Conservation (phyloP, 1,140 invertebrate species). For the Notospermus geniculatus region DNA sequence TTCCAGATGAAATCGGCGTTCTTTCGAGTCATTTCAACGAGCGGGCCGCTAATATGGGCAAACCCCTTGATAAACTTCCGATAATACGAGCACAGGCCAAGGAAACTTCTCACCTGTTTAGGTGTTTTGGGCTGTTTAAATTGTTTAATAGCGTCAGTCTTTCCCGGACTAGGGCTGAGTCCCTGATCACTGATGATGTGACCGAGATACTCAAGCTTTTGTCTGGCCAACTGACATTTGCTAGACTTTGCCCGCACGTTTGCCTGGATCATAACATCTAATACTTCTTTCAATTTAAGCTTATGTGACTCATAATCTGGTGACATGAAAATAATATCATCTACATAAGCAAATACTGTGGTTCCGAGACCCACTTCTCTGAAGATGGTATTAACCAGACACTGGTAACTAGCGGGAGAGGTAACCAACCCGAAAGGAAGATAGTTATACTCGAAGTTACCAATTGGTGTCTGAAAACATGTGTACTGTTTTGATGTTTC, state of each 20-base stretch:
- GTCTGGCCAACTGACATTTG: slow-evolving; percentile 22
- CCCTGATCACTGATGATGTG: slow-evolving; percentile 21
- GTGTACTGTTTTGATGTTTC: too few relatives aligned
- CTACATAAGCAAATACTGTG: slow-evolving; percentile 18
- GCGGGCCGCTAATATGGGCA: slow-evolving; percentile 15
- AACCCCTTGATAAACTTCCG: slow-evolving; percentile 24
- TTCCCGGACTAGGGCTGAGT: slow-evolving; percentile 14
- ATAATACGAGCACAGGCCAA: slow-evolving; percentile 25
- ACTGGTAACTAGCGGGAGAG: slow-evolving; percentile 17
- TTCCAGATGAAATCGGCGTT: slow-evolving; percentile 18
- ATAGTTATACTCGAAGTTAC: slow-evolving; percentile 17
- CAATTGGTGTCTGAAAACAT: too few relatives aligned
- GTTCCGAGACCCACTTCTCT: slow-evolving; percentile 11
- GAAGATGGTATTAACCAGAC: too few relatives aligned
- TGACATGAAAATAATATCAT: slow-evolving; percentile 27
- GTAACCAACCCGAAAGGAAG: slow-evolving; percentile 23
- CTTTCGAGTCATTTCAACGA: slow-evolving; percentile 20
- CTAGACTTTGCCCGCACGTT: slow-evolving; percentile 14
- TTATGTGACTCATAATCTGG: slow-evolving; percentile 24
- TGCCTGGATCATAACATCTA: slow-evolving; percentile 13
- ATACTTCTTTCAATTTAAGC: slow-evolving; percentile 17
- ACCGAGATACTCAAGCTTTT: slow-evolving; percentile 22
- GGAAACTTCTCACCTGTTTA: slow-evolving; percentile 17
- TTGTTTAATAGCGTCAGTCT: slow-evolving; percentile 17
- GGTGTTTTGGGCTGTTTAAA: slow-evolving; percentile 15